Evolutionary conservation across 35 echinoderm and acorn worm species (phyloP).

Genomic region (Heliocidaris tuberculata): DNA sequence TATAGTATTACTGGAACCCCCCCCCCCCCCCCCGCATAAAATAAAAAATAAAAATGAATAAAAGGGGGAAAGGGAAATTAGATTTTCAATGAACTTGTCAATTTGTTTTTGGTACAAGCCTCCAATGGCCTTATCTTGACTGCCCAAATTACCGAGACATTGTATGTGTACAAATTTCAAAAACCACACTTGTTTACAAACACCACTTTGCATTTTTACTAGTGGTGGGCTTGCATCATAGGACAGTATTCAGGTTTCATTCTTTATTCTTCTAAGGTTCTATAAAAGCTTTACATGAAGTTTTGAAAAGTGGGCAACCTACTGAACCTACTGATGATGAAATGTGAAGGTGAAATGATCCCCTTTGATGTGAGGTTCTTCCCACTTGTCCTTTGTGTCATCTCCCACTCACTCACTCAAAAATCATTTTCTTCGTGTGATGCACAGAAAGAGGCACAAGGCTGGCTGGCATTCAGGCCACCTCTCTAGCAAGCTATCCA

Average conservation of each 20-base stretch:
- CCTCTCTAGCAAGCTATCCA: background rate
- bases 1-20: background rate
- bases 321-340: background rate
- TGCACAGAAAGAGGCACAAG: too few species aligned
- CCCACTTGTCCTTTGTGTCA: background rate
- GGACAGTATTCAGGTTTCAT: background rate
- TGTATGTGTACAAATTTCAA: background rate
- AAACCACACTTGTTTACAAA: too few species aligned
- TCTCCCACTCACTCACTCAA: background rate
- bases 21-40: too few species aligned
- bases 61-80: background rate
- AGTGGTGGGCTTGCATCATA: background rate
- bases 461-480: too few species aligned
- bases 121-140: background rate
- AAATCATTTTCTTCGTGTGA: background rate
- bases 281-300: background rate
- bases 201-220: background rate
- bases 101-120: background rate
- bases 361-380: background rate
- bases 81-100: background rate
- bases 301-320: background rate
- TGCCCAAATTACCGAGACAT: background rate
- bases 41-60: too few species aligned
- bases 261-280: background rate
- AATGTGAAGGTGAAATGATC: background rate